A percentile compares a stretch with the other conserved stretches of the same genome.
These are phyloP conservation scores for Laspeyria flexula DNA, from an alignment of 2,888 invertebrate genomes.

Conservation along the genomic window DNA sequence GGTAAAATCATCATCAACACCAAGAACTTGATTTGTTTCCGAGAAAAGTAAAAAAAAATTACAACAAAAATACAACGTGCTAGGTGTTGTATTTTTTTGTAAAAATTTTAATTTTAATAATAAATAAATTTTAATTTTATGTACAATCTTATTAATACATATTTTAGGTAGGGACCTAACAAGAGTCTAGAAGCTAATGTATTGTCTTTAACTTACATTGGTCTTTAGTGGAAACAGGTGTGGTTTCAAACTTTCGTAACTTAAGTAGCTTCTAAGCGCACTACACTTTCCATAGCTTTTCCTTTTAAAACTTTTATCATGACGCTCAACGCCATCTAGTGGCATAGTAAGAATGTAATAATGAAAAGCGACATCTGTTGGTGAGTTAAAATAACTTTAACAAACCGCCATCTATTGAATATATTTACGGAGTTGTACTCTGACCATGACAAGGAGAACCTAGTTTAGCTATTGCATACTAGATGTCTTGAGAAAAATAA, in stretches of 20 bases:
- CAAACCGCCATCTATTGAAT: slow-evolving; percentile 22
- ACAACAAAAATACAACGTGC: too few species aligned
- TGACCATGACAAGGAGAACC: too few species aligned
- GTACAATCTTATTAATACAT: too few species aligned
- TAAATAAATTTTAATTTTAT: too few species aligned
- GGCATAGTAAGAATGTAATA: neutral
- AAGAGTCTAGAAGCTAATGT: neutral
- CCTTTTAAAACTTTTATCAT: neutral
- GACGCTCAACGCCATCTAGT: slow-evolving; percentile 28
- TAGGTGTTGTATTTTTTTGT: too few species aligned
- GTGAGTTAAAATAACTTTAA: slow-evolving; percentile 2
- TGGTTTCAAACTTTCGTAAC: slow-evolving; percentile 37
- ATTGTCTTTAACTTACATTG: neutral
- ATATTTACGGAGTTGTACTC: neutral
- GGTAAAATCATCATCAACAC: too few species aligned
- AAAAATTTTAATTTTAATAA: too few species aligned
- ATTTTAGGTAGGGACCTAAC: too few species aligned
- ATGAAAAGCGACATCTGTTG: slow-evolving; percentile 14
- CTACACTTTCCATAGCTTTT: slow-evolving; percentile 4
- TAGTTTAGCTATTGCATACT: slow-evolving; percentile 2
- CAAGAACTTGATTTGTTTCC: too few species aligned
- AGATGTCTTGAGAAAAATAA: slow-evolving; percentile 19
- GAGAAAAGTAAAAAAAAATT: too few species aligned
- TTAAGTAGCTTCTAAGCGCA: slow-evolving; percentile 6
- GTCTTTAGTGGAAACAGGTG: slow-evolving; percentile 14